phyloP scores from a whole-genome alignment of 2,797 vertebrate species.

The Ataeniobius toweri region DNA sequence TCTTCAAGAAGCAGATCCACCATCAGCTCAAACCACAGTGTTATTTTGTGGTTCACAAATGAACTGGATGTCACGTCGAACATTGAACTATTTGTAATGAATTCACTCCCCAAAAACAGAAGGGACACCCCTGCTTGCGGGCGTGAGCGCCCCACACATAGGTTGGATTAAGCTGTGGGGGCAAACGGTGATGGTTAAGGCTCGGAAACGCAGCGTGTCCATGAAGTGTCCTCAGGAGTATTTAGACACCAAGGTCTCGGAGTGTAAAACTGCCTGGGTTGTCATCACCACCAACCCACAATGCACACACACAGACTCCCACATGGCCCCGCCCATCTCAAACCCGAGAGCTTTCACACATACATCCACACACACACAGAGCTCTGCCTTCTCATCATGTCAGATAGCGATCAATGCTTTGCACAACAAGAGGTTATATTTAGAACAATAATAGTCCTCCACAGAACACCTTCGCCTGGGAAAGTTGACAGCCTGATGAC shows the following conservation, averaged over 20 bases:
- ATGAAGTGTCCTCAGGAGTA: neutral
- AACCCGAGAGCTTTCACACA: constrained; percentile 14
- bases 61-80: no score
- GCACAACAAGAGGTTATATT: constrained; percentile 21
- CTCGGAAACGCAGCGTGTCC: neutral
- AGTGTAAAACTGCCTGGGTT: constrained; percentile 46
- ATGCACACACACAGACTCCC: constrained; percentile 50
- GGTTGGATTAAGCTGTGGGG: no score
- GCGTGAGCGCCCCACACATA: no score
- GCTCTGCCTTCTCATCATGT: constrained; percentile 23
- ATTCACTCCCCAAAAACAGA: neutral
- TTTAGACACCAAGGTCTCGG: neutral
- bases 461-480: constrained; percentile 30
- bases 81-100: no score
- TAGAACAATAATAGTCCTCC: constrained; percentile 31
- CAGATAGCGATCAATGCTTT: constrained; percentile 22
- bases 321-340: constrained; percentile 48
- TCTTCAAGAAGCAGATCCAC: neutral
- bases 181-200: neutral
- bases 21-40: no score
- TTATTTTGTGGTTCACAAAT: no score
- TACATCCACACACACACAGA: constrained; percentile 5
- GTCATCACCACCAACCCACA: constrained; percentile 63
- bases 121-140: neutral
- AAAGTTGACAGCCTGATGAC: constrained; percentile 20